phyloP scores from a whole-genome alignment of 2,113 vertebrate genomes.

The Gobiocypris rarus region DNA sequence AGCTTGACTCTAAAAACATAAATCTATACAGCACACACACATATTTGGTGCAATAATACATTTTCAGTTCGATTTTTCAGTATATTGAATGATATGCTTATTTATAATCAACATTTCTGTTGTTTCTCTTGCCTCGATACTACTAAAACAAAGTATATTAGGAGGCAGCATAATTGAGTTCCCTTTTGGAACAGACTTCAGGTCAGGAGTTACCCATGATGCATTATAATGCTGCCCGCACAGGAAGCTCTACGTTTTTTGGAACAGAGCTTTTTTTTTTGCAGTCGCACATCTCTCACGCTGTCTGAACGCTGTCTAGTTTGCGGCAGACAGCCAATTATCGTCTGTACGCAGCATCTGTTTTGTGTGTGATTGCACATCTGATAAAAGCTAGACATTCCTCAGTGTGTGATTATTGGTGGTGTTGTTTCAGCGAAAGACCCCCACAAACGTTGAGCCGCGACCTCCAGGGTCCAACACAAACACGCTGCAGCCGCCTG shows the following conservation, averaged over 20 bases:
- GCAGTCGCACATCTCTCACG: neutral
- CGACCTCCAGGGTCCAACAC: constrained; percentile 62
- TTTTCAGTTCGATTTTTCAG: neutral
- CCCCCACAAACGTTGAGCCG: constrained; percentile 62
- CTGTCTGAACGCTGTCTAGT: constrained; percentile 8
- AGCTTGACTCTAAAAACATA: neutral
- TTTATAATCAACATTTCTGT: neutral
- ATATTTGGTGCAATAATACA: neutral
- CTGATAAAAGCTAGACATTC: neutral
- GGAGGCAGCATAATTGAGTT: neutral
- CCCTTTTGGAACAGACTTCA: neutral
- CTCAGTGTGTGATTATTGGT: neutral
- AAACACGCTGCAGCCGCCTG: constrained; percentile 72
- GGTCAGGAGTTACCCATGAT: neutral
- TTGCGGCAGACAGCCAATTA: neutral
- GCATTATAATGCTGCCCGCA: neutral
- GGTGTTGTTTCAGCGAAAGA: constrained; percentile 66
- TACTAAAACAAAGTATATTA: neutral
- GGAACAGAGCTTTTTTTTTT: neutral
- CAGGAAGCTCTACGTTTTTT: neutral
- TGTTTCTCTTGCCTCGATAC: neutral
- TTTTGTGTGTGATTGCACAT: neutral
- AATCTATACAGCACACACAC: neutral
- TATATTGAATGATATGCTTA: neutral
- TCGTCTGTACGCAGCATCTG: constrained; percentile 13